Conservation (phyloP, 2,888 invertebrate genomes). For the Perithous albicinctus region DNA sequence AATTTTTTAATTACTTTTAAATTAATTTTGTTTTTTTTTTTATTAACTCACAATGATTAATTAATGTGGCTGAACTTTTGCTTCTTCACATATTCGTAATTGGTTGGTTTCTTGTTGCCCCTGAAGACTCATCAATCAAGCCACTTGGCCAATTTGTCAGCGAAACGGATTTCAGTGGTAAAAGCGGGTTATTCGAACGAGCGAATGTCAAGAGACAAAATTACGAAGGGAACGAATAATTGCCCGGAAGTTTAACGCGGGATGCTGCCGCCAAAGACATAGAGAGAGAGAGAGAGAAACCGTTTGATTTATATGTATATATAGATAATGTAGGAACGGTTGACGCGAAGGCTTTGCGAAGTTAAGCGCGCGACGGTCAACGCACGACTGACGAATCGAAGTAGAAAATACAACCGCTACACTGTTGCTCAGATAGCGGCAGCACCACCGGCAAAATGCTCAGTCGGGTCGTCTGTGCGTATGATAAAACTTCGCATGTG, state of each 20-base stretch:
- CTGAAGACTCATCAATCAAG: conserved; percentile 5
- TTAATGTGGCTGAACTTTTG: neutral
- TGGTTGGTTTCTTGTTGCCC: neutral
- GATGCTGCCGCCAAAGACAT: neutral
- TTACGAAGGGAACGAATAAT: neutral
- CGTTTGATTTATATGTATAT: neutral
- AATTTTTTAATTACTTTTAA: neutral
- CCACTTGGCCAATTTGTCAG: neutral
- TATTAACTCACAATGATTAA: too few species aligned
- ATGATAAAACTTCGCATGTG: neutral
- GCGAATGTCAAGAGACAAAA: neutral
- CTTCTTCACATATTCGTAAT: conserved; percentile 7
- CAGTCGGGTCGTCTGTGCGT: neutral
- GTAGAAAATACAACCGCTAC: conserved; percentile 10
- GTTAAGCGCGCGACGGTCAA: conserved; percentile 43
- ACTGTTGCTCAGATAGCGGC: conserved; percentile 15
- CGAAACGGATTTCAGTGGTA: neutral
- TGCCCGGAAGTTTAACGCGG: neutral
- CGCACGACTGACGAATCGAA: conserved; percentile 57
- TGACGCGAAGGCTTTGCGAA: neutral
- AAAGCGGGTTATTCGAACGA: neutral
- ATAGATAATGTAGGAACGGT: neutral
- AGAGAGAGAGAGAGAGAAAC: neutral
- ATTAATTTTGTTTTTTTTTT: too few species aligned
- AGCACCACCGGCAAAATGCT: conserved; percentile 19